These are phyloP conservation scores for Alaudala cheleensis DNA, from an alignment of 2,113 vertebrate species.

Conservation along the genomic window DNA sequence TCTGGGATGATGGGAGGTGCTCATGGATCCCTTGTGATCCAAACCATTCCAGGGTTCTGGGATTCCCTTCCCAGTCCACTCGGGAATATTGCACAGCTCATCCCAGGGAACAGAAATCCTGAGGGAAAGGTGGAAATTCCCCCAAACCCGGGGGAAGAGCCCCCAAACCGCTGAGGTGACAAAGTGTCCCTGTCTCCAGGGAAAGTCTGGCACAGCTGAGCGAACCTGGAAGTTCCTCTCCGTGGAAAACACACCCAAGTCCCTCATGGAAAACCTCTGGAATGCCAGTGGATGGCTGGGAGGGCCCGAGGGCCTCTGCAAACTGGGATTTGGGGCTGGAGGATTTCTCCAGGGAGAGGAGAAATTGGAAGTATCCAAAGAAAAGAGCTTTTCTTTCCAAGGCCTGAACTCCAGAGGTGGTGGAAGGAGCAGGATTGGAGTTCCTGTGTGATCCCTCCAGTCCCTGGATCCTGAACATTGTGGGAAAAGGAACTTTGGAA, in stretches of 20 bases:
- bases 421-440: not conserved
- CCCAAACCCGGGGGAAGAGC: not conserved
- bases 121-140: too few relatives aligned
- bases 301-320: not conserved
- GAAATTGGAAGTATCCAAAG: not conserved
- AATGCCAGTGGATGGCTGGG: not conserved
- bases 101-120: fast-evolving
- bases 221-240: not conserved
- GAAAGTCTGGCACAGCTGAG: too few relatives aligned
- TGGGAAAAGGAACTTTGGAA: not conserved
- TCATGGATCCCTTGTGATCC: not conserved
- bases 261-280: not conserved
- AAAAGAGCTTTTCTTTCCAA: not conserved
- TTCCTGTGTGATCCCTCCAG: not conserved
- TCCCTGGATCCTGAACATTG: fast-evolving
- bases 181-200: not conserved
- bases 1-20: not conserved
- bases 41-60: not conserved
- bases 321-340: not conserved
- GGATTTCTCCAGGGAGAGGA: not conserved
- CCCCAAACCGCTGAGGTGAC: not conserved
- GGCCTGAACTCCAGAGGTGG: not conserved
- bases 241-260: not conserved
- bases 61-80: not conserved
- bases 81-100: fast-evolving